Conservation (phyloP, 2,797 vertebrate species). For the Meda fulgida region DNA sequence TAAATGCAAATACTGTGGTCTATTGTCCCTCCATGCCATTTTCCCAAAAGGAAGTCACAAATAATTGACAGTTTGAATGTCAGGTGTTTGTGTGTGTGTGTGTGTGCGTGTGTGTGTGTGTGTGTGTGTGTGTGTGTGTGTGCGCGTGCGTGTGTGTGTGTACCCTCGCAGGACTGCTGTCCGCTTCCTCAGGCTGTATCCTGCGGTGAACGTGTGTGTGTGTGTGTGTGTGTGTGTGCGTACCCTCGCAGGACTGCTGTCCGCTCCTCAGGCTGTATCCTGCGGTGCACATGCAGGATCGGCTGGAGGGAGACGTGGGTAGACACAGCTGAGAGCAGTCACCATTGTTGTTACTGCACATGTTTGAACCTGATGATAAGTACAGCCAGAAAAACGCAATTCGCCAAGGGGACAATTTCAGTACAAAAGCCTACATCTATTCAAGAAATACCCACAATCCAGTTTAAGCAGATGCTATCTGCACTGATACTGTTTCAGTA, state of each 20-base stretch:
- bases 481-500: background rate
- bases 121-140: too few relatives aligned
- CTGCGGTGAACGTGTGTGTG: background rate
- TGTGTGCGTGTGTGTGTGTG: background rate
- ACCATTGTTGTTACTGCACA: constrained; percentile 91
- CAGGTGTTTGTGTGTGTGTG: constrained; percentile 10
- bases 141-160: too few relatives aligned
- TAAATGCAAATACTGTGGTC: constrained; percentile 1
- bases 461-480: background rate
- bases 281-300: constrained; percentile 94
- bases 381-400: background rate
- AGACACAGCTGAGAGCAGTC: constrained; percentile 97
- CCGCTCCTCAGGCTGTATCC: constrained; percentile 93
- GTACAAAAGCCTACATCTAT: background rate
- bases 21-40: background rate
- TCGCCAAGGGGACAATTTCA: background rate
- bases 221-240: constrained; percentile 4
- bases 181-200: too few relatives aligned
- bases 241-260: constrained; percentile 94
- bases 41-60: constrained; percentile 2
- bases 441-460: background rate
- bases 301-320: constrained; percentile 84
- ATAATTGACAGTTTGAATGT: background rate
- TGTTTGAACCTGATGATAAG: constrained; percentile 78
- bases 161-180: too few relatives aligned